Conservation (phyloP, 2,888 invertebrate species). For the Scrobipalpa costella region DNA sequence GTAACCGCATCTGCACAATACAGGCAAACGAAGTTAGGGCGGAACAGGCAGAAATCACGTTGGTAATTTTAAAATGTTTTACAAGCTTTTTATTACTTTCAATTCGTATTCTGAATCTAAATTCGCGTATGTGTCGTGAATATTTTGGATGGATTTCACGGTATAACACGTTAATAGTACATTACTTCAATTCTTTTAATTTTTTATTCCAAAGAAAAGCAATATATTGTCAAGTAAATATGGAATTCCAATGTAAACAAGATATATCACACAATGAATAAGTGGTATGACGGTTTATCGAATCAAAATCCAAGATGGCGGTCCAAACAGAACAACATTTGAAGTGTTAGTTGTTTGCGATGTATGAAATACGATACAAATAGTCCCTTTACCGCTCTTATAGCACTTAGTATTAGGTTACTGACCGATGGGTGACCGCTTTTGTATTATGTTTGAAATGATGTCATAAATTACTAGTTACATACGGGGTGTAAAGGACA, state of each 20-base stretch:
- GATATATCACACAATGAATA: too few species aligned
- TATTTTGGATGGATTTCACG: too few species aligned
- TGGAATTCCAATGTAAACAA: too few species aligned
- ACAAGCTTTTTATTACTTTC: neutral
- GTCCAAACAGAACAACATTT: too few species aligned
- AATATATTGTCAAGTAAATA: too few species aligned
- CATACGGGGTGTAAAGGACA: neutral
- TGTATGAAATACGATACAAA: neutral
- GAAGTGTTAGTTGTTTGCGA: neutral
- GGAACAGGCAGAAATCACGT: neutral
- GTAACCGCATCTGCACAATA: neutral
- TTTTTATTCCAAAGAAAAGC: too few species aligned
- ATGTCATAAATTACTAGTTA: too few species aligned
- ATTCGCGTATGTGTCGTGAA: too few species aligned
- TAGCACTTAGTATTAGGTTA: conserved; percentile 3
- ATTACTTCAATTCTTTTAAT: too few species aligned
- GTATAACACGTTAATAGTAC: too few species aligned
- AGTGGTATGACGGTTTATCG: too few species aligned
- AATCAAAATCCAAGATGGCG: too few species aligned
- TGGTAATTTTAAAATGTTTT: neutral
- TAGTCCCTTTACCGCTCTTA: neutral
- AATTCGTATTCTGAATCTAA: neutral
- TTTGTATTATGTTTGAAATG: neutral
- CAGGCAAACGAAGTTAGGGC: neutral
- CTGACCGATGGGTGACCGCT: neutral